phyloP scores from a whole-genome alignment of 2,113 vertebrate species.

The Neodon shergylaensis region DNA sequence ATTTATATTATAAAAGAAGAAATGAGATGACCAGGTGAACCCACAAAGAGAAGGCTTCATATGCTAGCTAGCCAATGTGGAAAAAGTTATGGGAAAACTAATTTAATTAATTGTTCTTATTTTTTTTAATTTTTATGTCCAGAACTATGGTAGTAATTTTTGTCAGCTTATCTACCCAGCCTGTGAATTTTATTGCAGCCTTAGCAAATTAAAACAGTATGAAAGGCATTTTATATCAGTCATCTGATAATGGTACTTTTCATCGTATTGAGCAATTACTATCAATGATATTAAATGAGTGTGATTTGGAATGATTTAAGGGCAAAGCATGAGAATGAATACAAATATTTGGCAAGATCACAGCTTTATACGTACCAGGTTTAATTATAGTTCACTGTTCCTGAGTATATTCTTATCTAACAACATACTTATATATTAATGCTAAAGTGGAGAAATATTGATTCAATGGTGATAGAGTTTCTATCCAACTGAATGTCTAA shows the following conservation, averaged over 20 bases:
- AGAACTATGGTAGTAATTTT: not conserved
- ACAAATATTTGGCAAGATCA: not conserved
- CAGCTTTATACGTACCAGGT: not conserved
- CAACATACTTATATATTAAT: not conserved
- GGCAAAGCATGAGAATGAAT: not conserved
- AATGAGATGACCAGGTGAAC: accelerated
- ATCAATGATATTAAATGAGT: not conserved
- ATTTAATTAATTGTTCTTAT: not conserved
- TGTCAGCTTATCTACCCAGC: not conserved
- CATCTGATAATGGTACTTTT: not conserved
- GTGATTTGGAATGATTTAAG: not conserved
- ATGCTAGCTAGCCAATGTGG: accelerated
- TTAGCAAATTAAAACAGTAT: not conserved
- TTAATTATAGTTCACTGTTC: not conserved
- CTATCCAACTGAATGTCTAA: slow-evolving; percentile 34
- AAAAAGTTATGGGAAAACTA: not conserved
- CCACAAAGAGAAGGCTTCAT: not conserved
- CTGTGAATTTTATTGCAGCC: not conserved
- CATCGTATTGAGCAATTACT: not conserved
- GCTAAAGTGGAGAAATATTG: not conserved
- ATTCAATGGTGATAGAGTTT: not conserved
- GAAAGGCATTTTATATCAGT: not conserved
- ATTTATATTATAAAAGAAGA: accelerated
- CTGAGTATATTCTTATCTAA: slow-evolving; percentile 29
- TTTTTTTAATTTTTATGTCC: not conserved